These are phyloP conservation scores for Carassius gibelio DNA, from an alignment of 2,113 vertebrate species.

Conservation along the genomic window DNA sequence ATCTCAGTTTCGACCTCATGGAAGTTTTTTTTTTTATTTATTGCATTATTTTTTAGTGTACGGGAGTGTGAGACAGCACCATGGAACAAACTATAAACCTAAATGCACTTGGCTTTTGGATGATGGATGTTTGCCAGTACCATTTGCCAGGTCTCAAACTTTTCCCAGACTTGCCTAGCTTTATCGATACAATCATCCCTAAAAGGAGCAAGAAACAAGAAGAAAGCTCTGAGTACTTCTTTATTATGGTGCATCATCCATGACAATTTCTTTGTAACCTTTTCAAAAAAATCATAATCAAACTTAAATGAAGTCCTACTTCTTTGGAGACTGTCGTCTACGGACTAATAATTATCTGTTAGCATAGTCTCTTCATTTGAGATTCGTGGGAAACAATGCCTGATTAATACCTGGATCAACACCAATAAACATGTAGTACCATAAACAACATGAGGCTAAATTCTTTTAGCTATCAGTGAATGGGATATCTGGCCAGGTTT, in stretches of 20 bases:
- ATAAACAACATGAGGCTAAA: slow-evolving; percentile 40
- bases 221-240: background rate
- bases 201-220: background rate
- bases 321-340: background rate
- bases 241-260: background rate
- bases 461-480: slow-evolving; percentile 1
- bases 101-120: slow-evolving; percentile 12
- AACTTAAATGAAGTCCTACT: background rate
- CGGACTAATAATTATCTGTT: background rate
- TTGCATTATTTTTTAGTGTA: background rate
- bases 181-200: slow-evolving; percentile 26
- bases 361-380: slow-evolving; percentile 2
- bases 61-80: background rate
- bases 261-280: background rate
- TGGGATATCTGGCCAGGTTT: slow-evolving; percentile 11
- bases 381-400: slow-evolving; percentile 34
- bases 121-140: slow-evolving; percentile 36
- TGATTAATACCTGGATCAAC: slow-evolving; percentile 42
- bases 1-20: background rate
- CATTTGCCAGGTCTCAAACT: background rate
- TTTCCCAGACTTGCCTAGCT: slow-evolving; percentile 25
- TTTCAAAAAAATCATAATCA: background rate
- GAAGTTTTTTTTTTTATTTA: background rate
- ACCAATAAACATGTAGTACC: slow-evolving; percentile 38
- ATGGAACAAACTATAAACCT: background rate